Conservation (phyloP, 2,113 vertebrate species). For the Mesocricetus auratus region DNA sequence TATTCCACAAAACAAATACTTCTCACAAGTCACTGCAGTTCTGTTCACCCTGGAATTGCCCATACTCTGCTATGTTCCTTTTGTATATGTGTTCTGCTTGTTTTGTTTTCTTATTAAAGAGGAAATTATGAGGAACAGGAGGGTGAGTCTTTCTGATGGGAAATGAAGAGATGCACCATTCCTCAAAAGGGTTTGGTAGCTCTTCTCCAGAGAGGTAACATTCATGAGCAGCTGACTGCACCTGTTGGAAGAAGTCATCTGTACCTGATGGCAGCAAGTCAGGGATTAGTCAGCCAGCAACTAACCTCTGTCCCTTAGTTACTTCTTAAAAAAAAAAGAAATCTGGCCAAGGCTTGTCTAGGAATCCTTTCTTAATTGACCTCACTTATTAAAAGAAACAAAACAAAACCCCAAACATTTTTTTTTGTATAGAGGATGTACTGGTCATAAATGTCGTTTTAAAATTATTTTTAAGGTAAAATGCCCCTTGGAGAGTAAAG, state of each 20-base stretch:
- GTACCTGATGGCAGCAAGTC: slow-evolving; percentile 20
- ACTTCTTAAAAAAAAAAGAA: not conserved
- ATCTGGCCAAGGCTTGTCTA: slow-evolving; percentile 26
- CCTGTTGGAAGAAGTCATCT: slow-evolving; percentile 36
- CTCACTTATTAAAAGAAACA: slow-evolving; percentile 49
- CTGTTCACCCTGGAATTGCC: not conserved
- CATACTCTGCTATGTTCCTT: not conserved
- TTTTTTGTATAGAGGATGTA: slow-evolving; percentile 44
- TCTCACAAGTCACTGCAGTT: not conserved
- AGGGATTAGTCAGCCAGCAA: not conserved
- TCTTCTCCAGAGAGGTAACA: not conserved
- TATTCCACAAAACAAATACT: not conserved
- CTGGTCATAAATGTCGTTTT: slow-evolving; percentile 42
- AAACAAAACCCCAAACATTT: slow-evolving; percentile 27
- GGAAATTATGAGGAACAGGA: slow-evolving; percentile 27
- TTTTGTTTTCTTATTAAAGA: slow-evolving; percentile 58
- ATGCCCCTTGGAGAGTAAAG: slow-evolving; percentile 68
- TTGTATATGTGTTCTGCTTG: slow-evolving; percentile 27
- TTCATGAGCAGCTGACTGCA: slow-evolving; percentile 3
- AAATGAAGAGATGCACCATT: slow-evolving; percentile 23
- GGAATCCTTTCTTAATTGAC: slow-evolving; percentile 65
- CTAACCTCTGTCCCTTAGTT: slow-evolving; percentile 25
- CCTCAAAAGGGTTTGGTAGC: not conserved
- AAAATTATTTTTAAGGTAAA: slow-evolving; percentile 25
- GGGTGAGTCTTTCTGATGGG: slow-evolving; percentile 48